Evolutionary conservation across 1,140 invertebrate species (phyloP).

Genomic region (Phymorhynchus buccinoides): DNA sequence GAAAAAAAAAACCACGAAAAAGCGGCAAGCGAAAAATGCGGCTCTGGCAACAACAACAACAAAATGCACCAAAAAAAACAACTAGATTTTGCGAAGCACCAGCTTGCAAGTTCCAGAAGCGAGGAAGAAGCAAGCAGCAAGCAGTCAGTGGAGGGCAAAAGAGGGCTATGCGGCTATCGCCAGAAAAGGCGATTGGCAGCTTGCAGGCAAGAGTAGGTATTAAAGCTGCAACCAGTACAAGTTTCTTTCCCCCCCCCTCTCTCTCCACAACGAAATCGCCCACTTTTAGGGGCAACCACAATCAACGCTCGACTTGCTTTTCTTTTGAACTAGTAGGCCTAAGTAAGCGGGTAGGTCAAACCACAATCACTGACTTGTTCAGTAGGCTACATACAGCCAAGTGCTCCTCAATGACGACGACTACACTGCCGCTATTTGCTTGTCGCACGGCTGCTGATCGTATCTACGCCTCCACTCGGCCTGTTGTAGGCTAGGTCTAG

Average conservation of each 20-base stretch:
- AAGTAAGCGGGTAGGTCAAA: neutral
- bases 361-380: too few relatives aligned
- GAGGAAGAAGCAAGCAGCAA: neutral
- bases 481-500: too few relatives aligned
- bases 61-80: neutral
- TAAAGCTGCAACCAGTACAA: neutral
- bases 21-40: neutral
- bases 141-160: neutral
- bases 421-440: constrained; percentile 4
- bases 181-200: constrained; percentile 26
- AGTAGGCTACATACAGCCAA: too few relatives aligned
- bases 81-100: neutral
- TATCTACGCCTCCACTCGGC: constrained; percentile 18
- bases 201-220: neutral
- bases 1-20: neutral
- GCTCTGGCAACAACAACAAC: neutral
- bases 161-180: neutral
- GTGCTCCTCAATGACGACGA: constrained; percentile 3
- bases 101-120: neutral
- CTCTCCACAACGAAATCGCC: neutral
- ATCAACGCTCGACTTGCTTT: neutral
- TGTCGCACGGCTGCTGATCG: constrained; percentile 20
- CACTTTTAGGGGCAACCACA: neutral
- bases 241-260: neutral
- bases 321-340: neutral